A percentile compares a stretch with the other conserved stretches of the same genome.
Evolutionary conservation across 2,797 vertebrate species (phyloP).

Genomic region (Mormyrus proboscirostris): DNA sequence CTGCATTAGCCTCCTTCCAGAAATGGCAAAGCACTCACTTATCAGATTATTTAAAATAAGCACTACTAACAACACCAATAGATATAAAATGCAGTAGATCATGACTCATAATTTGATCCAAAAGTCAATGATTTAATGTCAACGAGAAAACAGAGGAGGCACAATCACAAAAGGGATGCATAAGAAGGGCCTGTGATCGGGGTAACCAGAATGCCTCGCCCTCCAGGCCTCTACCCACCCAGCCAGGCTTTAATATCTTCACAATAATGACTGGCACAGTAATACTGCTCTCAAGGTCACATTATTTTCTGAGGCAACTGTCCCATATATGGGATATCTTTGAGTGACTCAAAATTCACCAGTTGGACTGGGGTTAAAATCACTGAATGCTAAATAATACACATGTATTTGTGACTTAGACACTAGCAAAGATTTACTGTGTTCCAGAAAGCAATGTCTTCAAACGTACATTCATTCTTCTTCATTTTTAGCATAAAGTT

Average conservation of each 20-base stretch:
- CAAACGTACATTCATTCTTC: too few relatives aligned
- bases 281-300: background rate
- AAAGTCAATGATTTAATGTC: background rate
- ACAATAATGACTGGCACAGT: background rate
- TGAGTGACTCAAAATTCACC: background rate
- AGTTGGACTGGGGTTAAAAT: background rate
- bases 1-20: background rate
- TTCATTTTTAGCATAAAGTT: too few relatives aligned
- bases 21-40: background rate
- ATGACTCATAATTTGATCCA: background rate
- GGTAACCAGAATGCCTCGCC: background rate
- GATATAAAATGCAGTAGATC: background rate
- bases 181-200: background rate
- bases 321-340: background rate
- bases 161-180: background rate
- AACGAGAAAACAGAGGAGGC: background rate
- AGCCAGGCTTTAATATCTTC: background rate
- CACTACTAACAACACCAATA: background rate
- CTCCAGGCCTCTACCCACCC: background rate
- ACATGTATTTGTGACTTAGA: background rate
- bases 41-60: background rate
- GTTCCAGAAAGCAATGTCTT: too few relatives aligned
- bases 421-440: too few relatives aligned
- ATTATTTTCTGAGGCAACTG: background rate
- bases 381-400: background rate